These are phyloP conservation scores for Athripsodes cinereus DNA, from an alignment of 2,888 invertebrate genomes.

Conservation along the genomic window DNA sequence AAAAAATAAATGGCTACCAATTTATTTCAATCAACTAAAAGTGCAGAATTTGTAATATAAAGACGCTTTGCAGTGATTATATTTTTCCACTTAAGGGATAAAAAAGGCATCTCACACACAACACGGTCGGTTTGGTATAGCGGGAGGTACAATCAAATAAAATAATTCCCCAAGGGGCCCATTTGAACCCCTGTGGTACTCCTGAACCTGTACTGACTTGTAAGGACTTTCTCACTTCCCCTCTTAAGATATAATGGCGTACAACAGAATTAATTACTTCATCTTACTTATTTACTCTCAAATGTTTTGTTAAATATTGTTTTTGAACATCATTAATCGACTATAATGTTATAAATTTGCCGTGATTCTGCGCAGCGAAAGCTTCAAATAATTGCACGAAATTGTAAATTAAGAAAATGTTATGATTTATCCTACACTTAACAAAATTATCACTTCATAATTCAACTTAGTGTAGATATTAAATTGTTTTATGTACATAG, in stretches of 20 bases:
- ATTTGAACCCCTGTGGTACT: slow-evolving; percentile 37
- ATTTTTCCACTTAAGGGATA: slow-evolving; percentile 21
- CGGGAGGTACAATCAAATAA: slow-evolving; percentile 62
- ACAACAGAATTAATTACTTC: neutral
- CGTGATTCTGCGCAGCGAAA: too few relatives aligned
- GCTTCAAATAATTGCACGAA: too few relatives aligned
- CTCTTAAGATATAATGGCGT: neutral
- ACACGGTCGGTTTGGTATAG: slow-evolving; percentile 36
- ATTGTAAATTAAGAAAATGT: too few relatives aligned
- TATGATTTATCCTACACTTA: too few relatives aligned
- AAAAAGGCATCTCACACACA: slow-evolving; percentile 16
- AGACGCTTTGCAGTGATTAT: slow-evolving; percentile 27
- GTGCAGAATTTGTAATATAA: neutral
- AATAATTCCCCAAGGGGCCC: slow-evolving; percentile 68
- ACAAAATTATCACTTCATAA: too few relatives aligned
- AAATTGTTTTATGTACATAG: too few relatives aligned
- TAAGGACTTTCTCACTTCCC: slow-evolving; percentile 1
- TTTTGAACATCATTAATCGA: neutral
- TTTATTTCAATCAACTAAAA: neutral
- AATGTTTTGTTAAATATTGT: neutral
- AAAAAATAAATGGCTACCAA: too few relatives aligned
- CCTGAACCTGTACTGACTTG: neutral
- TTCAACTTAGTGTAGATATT: too few relatives aligned
- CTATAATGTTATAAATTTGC: neutral
- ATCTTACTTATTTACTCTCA: neutral